A percentile compares a stretch with the other conserved stretches of the same genome.
These are phyloP conservation scores for Bubo bubo DNA, from an alignment of 2,113 vertebrate genomes.

Conservation along the genomic window DNA sequence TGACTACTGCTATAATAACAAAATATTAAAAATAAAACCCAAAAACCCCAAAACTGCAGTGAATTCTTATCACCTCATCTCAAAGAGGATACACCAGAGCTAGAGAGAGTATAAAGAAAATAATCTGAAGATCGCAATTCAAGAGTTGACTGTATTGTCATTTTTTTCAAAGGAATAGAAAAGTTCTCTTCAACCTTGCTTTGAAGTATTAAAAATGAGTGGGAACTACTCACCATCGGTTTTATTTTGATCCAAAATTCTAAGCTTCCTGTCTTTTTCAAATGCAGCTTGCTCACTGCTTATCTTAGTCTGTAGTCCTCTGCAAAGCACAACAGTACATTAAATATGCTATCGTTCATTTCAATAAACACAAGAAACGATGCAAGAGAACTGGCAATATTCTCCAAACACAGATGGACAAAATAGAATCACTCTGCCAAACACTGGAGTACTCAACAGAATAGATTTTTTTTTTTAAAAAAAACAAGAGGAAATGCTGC, in stretches of 20 bases:
- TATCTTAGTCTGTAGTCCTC: slow-evolving; percentile 42
- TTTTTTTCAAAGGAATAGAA: neutral
- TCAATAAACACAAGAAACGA: slow-evolving; percentile 41
- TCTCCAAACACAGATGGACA: slow-evolving; percentile 68
- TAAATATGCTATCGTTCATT: slow-evolving; percentile 51
- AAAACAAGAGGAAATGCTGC: slow-evolving; percentile 15
- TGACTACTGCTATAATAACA: neutral
- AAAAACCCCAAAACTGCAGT: neutral
- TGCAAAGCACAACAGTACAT: slow-evolving; percentile 68
- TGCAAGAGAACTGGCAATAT: slow-evolving; percentile 54
- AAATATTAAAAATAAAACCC: neutral
- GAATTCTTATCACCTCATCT: neutral
- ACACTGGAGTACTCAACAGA: slow-evolving; percentile 38
- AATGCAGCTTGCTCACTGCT: slow-evolving; percentile 12
- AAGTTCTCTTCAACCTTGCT: neutral
- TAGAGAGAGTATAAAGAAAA: neutral
- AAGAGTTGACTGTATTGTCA: neutral
- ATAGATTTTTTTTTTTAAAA: neutral
- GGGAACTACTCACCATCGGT: slow-evolving; percentile 67
- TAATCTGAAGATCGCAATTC: neutral
- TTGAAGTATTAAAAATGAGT: neutral
- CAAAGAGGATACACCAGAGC: neutral
- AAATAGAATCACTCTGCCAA: slow-evolving; percentile 61
- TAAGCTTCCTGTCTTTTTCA: slow-evolving; percentile 35
- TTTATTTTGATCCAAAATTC: slow-evolving; percentile 43